Evolutionary conservation across 1,140 invertebrate species (phyloP).

Genomic region (Bombus soroeensis): DNA sequence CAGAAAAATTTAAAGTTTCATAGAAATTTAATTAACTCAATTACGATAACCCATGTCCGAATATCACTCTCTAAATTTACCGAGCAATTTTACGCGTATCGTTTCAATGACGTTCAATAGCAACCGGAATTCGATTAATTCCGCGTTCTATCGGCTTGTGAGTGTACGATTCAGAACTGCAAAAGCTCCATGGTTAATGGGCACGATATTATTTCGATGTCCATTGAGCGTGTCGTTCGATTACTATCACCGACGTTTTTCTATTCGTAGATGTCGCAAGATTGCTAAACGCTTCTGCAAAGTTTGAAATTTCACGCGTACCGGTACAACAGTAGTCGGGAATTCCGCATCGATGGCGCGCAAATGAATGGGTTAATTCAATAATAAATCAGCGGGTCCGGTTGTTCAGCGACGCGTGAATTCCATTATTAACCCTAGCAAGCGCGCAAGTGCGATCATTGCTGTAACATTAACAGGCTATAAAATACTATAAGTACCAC

Average conservation of each 20-base stretch:
- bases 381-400: neutral
- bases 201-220: conserved; percentile 5
- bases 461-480: neutral
- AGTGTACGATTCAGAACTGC: neutral
- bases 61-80: neutral
- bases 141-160: neutral
- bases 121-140: conserved; percentile 20
- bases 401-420: neutral
- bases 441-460: neutral
- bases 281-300: neutral
- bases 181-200: neutral
- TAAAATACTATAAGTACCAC: neutral
- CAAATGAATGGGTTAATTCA: conserved; percentile 25
- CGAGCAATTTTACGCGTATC: neutral
- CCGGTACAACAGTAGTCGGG: neutral
- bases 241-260: neutral
- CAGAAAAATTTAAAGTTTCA: neutral
- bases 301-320: neutral
- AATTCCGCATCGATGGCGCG: conserved; percentile 1
- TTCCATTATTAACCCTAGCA: conserved; percentile 17
- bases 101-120: neutral
- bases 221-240: neutral
- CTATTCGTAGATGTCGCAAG: neutral
- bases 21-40: neutral
- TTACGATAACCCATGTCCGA: neutral